phyloP scores from a whole-genome alignment of 1,140 invertebrate genomes.

The Ceratina calcarata region DNA sequence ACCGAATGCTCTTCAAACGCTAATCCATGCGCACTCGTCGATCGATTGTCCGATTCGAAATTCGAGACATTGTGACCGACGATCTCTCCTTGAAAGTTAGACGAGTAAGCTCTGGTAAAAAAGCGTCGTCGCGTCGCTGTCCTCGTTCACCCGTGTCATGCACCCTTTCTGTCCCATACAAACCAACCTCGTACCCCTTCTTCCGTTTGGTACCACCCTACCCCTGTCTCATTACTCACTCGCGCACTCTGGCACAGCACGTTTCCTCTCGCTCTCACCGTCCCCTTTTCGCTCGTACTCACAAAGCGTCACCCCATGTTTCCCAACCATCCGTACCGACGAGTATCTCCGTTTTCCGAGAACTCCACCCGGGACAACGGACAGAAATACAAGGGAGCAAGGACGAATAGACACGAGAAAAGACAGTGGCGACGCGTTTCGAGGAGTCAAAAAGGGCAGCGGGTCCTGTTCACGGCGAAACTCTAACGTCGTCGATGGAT shows the following conservation, averaged over 20 bases:
- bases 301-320: too few species aligned
- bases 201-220: not conserved
- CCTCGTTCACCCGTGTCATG: constrained; percentile 32
- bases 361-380: not conserved
- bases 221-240: constrained; percentile 1
- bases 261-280: constrained; percentile 5
- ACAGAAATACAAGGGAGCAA: not conserved
- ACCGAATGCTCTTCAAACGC: not conserved
- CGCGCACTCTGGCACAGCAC: constrained; percentile 10
- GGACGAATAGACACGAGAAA: not conserved
- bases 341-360: not conserved
- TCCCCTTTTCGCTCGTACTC: not conserved
- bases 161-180: constrained; percentile 21
- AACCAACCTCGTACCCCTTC: not conserved
- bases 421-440: not conserved
- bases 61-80: constrained; percentile 31
- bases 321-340: too few species aligned
- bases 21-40: too few species aligned
- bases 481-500: not conserved
- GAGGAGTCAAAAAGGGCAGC: constrained; percentile 21
- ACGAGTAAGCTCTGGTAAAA: constrained; percentile 25
- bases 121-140: constrained; percentile 44
- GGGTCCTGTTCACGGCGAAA: not conserved
- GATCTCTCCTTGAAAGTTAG: constrained; percentile 39
- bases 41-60: constrained; percentile 35